Conservation (phyloP, 1,140 invertebrate genomes). For the Homarus americanus region DNA sequence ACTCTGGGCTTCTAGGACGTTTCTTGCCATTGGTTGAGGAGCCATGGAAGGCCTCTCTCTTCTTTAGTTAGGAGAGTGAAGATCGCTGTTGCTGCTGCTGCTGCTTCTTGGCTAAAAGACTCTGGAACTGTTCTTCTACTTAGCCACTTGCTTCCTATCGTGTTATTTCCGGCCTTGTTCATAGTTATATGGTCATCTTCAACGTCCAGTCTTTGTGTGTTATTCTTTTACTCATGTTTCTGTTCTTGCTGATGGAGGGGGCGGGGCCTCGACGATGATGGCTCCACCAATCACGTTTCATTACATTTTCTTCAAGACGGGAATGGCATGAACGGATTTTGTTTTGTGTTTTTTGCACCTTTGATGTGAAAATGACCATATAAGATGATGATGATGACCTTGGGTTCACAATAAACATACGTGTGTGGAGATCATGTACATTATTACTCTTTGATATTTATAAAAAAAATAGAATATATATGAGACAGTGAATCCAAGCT, state of each 20-base stretch:
- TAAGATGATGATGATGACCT: not conserved
- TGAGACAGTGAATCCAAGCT: not conserved
- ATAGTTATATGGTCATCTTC: not conserved
- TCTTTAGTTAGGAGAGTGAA: too few relatives aligned
- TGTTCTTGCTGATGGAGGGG: not conserved
- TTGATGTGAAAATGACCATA: not conserved
- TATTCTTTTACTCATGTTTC: not conserved
- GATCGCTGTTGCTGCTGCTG: too few relatives aligned
- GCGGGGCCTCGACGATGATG: not conserved
- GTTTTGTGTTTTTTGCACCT: not conserved
- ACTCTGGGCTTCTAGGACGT: not conserved
- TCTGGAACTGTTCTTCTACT: not conserved
- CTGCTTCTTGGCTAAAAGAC: constrained; percentile 6
- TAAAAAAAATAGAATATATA: not conserved
- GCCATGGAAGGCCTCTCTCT: not conserved
- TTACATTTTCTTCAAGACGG: not conserved
- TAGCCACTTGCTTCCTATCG: not conserved
- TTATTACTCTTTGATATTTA: not conserved
- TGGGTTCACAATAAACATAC: not conserved
- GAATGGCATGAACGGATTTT: too few relatives aligned
- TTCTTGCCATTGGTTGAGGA: not conserved
- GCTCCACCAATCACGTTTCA: not conserved
- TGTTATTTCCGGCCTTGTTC: not conserved
- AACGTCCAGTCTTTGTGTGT: not conserved
- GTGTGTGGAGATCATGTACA: too few relatives aligned